These are phyloP conservation scores for Brachionus asplanchnoidis DNA, from an alignment of 1,140 invertebrate genomes.

Conservation along the genomic window DNA sequence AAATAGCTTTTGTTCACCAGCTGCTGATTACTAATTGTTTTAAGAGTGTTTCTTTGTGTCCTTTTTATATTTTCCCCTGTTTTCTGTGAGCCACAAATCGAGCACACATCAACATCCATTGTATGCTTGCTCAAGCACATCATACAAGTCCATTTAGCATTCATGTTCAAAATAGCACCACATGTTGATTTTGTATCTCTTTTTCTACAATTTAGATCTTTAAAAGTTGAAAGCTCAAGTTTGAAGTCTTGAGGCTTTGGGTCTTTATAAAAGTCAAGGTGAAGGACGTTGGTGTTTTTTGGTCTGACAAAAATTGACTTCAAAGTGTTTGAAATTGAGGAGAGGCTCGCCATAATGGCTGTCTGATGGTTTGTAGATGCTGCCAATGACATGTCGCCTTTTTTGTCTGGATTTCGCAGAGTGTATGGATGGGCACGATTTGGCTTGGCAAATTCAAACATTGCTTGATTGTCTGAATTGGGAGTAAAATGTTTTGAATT, in stretches of 20 bases:
- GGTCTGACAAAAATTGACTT: conserved; percentile 34
- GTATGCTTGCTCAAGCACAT: conserved; percentile 19
- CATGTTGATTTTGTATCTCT: too few relatives aligned
- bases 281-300: background rate
- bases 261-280: background rate
- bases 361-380: background rate
- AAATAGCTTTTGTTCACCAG: background rate
- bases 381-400: background rate
- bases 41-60: too few relatives aligned
- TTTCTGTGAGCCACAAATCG: conserved; percentile 15
- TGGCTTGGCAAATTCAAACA: background rate
- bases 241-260: background rate
- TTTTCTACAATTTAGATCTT: too few relatives aligned
- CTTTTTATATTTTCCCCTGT: too few relatives aligned
- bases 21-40: background rate
- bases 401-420: background rate
- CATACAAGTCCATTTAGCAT: conserved; percentile 18
- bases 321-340: background rate
- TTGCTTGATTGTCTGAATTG: background rate
- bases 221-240: background rate
- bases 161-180: too few relatives aligned
- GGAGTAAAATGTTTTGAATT: background rate
- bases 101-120: conserved; percentile 13
- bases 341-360: conserved; percentile 1
- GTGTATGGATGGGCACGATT: background rate